Conservation (phyloP, 2,888 invertebrate species). For the Drosophila paramelanica region DNA sequence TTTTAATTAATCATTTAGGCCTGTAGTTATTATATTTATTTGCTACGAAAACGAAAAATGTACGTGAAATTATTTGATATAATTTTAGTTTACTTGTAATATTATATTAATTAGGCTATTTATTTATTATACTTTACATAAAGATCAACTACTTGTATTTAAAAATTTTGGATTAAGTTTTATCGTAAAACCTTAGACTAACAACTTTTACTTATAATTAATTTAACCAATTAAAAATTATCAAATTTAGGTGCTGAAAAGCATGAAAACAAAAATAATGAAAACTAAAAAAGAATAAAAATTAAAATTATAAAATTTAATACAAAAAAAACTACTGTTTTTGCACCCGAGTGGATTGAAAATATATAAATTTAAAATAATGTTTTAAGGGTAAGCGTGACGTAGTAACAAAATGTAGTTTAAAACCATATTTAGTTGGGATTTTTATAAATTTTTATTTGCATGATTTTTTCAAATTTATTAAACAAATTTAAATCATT, state of each 20-base stretch:
- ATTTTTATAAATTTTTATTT: constrained; percentile 27
- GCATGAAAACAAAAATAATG: constrained; percentile 57
- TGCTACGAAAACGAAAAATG: constrained; percentile 30
- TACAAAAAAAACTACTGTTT: constrained; percentile 18
- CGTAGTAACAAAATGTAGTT: constrained; percentile 29
- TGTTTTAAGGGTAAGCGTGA: constrained; percentile 52
- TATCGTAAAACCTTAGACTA: constrained; percentile 59
- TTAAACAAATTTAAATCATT: constrained; percentile 5
- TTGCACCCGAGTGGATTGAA: constrained; percentile 39
- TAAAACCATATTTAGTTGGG: constrained; percentile 17
- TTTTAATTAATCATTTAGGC: constrained; percentile 44
- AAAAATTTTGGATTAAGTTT: constrained; percentile 49
- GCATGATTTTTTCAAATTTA: constrained; percentile 50
- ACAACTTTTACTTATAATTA: constrained; percentile 50
- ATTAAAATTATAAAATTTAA: constrained; percentile 40
- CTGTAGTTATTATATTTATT: constrained; percentile 53
- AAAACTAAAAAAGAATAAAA: constrained; percentile 45
- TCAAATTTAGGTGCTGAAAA: constrained; percentile 36
- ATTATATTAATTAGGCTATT: constrained; percentile 53
- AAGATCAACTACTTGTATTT: constrained; percentile 48
- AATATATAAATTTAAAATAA: constrained; percentile 5
- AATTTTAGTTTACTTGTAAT: constrained; percentile 21
- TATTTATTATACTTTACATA: constrained; percentile 65
- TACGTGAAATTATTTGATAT: constrained; percentile 63
- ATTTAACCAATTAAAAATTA: constrained; percentile 33